phyloP scores from a whole-genome alignment of 2,113 vertebrate genomes.

The Sorex fumeus region DNA sequence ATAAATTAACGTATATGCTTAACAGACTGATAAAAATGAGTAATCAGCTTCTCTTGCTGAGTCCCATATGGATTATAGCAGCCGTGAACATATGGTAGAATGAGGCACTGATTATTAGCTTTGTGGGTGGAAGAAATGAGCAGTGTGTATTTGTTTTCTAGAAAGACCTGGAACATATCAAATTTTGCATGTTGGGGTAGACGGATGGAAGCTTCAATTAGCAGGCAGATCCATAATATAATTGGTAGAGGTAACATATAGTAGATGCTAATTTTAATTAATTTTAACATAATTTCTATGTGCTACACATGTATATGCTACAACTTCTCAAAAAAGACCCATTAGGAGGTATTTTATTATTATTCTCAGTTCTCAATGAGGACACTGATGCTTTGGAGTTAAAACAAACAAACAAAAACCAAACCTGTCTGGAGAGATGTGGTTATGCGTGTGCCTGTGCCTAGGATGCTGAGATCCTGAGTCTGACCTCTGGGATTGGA shows the following conservation, averaged over 20 bases:
- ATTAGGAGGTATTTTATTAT: not conserved
- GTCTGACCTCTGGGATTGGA: no score
- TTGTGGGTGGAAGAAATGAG: conserved; percentile 11
- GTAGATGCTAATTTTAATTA: not conserved
- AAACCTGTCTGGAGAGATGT: no score
- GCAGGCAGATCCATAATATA: not conserved
- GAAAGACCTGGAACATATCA: not conserved
- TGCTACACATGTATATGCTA: not conserved
- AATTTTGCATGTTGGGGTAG: not conserved
- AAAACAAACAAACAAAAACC: not conserved
- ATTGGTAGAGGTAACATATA: not conserved
- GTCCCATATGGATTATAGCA: not conserved
- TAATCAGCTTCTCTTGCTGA: not conserved
- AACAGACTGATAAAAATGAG: not conserved
- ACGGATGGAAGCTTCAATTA: not conserved
- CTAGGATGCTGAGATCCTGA: no score
- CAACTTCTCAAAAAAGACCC: not conserved
- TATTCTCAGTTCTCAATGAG: not conserved
- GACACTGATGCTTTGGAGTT: not conserved
- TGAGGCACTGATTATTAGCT: not conserved
- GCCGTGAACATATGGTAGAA: not conserved
- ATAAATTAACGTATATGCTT: not conserved
- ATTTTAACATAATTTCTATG: not conserved
- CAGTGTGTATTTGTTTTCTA: not conserved
- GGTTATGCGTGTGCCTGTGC: no score